Evolutionary conservation across 2,888 invertebrate species (phyloP).

Genomic region (Morpho deidamia): DNA sequence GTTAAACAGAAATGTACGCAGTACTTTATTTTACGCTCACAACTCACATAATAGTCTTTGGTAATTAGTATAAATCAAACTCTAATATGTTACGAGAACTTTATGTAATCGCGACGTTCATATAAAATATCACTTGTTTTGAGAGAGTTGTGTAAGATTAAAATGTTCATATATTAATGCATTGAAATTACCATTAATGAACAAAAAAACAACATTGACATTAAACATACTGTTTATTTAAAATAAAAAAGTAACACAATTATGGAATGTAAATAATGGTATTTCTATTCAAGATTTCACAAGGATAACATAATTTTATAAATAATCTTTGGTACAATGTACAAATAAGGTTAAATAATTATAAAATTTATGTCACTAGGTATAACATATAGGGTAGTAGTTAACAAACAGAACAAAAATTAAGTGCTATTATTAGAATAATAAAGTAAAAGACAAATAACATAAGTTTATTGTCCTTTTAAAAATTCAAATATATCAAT

Average conservation of each 20-base stretch:
- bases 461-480: constrained; percentile 1
- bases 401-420: too few relatives aligned
- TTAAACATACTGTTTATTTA: background rate
- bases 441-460: background rate
- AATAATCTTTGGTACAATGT: constrained; percentile 4
- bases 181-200: too few relatives aligned
- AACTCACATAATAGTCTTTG: too few relatives aligned
- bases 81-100: too few relatives aligned
- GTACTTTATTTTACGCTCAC: too few relatives aligned
- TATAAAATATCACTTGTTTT: too few relatives aligned
- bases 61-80: too few relatives aligned
- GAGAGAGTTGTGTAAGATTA: too few relatives aligned
- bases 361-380: background rate
- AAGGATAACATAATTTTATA: constrained; percentile 7
- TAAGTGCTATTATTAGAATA: background rate
- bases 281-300: constrained; percentile 10
- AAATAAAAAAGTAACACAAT: constrained; percentile 6
- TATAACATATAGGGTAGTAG: background rate
- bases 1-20: too few relatives aligned
- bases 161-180: too few relatives aligned
- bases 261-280: constrained; percentile 13
- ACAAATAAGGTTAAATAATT: background rate
- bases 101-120: too few relatives aligned
- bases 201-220: too few relatives aligned
- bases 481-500: background rate